Evolutionary conservation across 2,888 invertebrate species (phyloP), one percentile per base, ranked within the genome.

Genomic region (Leptinotarsa haldemani): DNA sequence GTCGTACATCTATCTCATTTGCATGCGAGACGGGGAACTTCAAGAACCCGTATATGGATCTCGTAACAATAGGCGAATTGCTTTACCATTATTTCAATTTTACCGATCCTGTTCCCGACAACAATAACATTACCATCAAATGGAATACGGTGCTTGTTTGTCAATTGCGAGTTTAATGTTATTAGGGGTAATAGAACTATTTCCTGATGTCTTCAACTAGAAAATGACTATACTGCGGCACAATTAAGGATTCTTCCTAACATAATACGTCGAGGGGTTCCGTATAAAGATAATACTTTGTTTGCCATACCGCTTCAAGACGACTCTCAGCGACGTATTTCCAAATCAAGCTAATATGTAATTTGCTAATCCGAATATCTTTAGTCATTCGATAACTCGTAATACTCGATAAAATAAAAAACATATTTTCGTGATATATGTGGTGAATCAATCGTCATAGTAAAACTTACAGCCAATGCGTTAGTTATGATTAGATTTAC

Each of bases 71-170:
- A 13, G 30, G 40, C 67, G 40, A 67, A 67, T 67, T 67, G 52
- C 67, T 67, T 30, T 30, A 30, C 53, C 30, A 53, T 67, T 67
- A 53, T 67, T 67, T 50, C 48, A 50, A 52, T 66, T 66, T 22
- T 18, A 52, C 16, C 65, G 52, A 52, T 25, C 53, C 16, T 53
- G 30, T 40, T 67, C n/a, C 30, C 40, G 53, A 53, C 53, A 67
- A 67, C 67, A 53, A 67, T 67, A 67, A 30, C 67, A 67, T 67
- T 52, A 67, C 67, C 67, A 67, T 67, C 18, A 53, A 67, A 53
- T 16, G n/a, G 52, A 52, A 53, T 52, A 53, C 67, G 40, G 52
- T 53, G 52, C 67, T 67, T 67, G 67, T 67, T 67, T 53, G 52
- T 67, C 52, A 67, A 20, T 67, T 67, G 30, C 40, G 53, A 67